phyloP scores from a whole-genome alignment of 2,888 invertebrate genomes.

The Metalampra italica region DNA sequence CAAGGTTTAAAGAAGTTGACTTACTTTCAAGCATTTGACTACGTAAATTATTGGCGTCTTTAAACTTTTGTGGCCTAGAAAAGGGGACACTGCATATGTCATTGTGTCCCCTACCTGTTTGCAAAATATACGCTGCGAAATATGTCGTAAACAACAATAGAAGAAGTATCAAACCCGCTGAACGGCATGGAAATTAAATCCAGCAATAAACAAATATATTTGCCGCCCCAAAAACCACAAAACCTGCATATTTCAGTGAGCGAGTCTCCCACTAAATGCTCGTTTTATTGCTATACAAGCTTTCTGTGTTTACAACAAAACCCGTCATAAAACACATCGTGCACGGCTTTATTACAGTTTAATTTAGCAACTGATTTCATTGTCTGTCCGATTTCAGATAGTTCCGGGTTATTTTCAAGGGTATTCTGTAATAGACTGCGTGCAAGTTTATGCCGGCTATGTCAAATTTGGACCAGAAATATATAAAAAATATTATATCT shows the following conservation, averaged over 20 bases:
- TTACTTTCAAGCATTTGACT: not conserved
- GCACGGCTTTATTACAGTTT: not conserved
- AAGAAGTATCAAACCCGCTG: too few species aligned
- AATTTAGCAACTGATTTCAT: not conserved
- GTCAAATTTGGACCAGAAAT: too few species aligned
- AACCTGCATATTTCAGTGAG: not conserved
- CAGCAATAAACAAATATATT: not conserved
- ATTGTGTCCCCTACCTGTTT: too few species aligned
- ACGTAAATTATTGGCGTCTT: not conserved
- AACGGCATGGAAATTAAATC: not conserved
- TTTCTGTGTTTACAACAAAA: constrained; percentile 13
- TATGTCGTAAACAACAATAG: too few species aligned
- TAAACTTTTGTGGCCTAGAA: too few species aligned
- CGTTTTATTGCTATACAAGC: not conserved
- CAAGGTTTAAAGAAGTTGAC: not conserved
- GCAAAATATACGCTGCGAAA: too few species aligned
- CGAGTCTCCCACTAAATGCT: not conserved
- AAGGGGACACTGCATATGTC: too few species aligned
- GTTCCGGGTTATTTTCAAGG: not conserved
- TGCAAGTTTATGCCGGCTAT: too few species aligned
- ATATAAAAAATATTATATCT: too few species aligned
- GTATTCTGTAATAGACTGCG: not conserved
- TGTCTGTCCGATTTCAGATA: not conserved
- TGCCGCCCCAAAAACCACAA: not conserved
- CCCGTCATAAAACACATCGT: constrained; percentile 5